Base-by-base conservation (phyloP, 2,113 vertebrate species). In the Dipodomys stephensi region DNA sequence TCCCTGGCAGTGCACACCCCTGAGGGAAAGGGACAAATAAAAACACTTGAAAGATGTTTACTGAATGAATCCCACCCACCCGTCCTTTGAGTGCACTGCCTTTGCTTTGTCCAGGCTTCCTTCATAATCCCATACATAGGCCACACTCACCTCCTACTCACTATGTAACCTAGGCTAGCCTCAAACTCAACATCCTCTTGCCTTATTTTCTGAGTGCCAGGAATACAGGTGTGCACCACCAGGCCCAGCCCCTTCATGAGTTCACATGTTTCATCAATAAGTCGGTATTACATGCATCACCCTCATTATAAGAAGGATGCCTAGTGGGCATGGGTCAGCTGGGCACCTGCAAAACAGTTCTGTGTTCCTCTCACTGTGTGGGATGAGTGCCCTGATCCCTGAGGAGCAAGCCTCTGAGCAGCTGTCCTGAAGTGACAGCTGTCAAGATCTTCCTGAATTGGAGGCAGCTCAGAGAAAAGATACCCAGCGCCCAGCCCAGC, bases 281-380 rank as follows among this genome's bases (percentile, higher is more conserved):
- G 49, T 35, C n/a, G 39, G 44, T 85, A 46, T 8, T 15, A 4
- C 5, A 0, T 0, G 28, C 25, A 3, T 4, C 39, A 57, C 53
- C 53, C 16, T 57, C 15, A 16, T 57, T 13, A 1, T 57, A 57
- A 18, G 53, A 13, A 44, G 30, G 67, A 3, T 22, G n/a, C 8
- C 85, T 25, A n/a, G 74, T 3, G 44, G 39, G 18, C 65, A 6
- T 28, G 60, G 8, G 18, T 7, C 25, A 7, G 18, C 4, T 22
- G 81, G 13, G 7, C 12, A 13, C 35, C 15, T 67, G 35, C 39
- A 57, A 64, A 57, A 76, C 7, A 3, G 60, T 32, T 23, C 30
- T 15, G 3, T 19, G 1, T 62, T 49, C 53, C 2, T 4, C 1
- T 1, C 27, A 20, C 57, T 28, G 83, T 12, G 35, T 19, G 53